phyloP scores from a whole-genome alignment of 2,888 invertebrate genomes.

The Drosophila histrio region DNA sequence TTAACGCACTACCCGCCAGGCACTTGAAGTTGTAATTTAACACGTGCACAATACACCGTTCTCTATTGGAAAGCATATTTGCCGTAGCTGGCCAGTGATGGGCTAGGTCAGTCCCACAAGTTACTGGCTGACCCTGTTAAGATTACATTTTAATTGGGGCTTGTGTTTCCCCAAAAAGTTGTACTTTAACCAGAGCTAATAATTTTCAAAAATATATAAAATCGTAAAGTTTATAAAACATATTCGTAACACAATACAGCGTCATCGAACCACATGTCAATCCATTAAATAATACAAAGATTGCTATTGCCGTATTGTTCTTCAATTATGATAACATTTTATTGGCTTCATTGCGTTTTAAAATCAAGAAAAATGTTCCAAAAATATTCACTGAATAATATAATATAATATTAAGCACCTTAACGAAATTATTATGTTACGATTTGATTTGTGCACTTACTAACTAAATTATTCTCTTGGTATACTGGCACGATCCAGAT shows the following conservation, averaged over 20 bases:
- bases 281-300: not conserved
- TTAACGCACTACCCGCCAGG: conserved; percentile 62
- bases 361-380: conserved; percentile 43
- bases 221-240: too few species aligned
- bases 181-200: too few species aligned
- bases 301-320: not conserved
- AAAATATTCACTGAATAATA: conserved; percentile 60
- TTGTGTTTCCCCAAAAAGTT: not conserved
- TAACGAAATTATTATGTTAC: conserved; percentile 47
- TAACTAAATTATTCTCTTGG: conserved; percentile 29
- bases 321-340: conserved; percentile 53
- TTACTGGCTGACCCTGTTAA: conserved; percentile 5
- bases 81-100: conserved; percentile 7
- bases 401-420: conserved; percentile 57
- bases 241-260: not conserved
- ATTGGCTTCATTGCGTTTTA: conserved; percentile 46
- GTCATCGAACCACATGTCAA: too few species aligned
- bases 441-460: conserved; percentile 62
- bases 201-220: too few species aligned
- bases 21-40: conserved; percentile 73
- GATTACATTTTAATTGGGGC: conserved; percentile 1
- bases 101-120: not conserved
- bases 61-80: conserved; percentile 4
- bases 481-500: not conserved
- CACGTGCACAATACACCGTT: conserved; percentile 60